Evolutionary conservation across 2,113 vertebrate species (phyloP).

Genomic region (Shinisaurus crocodilurus): DNA sequence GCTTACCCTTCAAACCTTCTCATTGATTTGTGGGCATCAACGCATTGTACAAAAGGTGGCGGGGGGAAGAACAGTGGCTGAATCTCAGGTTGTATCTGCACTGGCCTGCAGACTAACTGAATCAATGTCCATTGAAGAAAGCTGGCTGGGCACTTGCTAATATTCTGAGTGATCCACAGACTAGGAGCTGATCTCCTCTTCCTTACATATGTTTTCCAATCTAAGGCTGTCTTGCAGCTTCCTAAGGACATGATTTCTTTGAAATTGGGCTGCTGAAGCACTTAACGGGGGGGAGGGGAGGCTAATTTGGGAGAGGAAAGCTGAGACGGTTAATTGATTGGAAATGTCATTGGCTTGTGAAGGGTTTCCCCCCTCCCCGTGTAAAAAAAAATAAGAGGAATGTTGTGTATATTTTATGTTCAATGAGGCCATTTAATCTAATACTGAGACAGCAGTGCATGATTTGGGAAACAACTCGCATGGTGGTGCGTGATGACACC

Average conservation of each 20-base stretch:
- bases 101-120: no score
- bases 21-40: not conserved
- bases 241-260: constrained; percentile 29
- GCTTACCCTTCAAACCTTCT: not conserved
- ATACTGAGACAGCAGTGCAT: constrained; percentile 38
- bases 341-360: constrained; percentile 57
- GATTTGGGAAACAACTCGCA: constrained; percentile 29
- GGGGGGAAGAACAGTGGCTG: not conserved
- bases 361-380: constrained; percentile 15
- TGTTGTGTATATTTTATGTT: constrained; percentile 52
- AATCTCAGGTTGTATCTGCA: no score
- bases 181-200: not conserved
- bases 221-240: not conserved
- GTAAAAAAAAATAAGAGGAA: constrained; percentile 62
- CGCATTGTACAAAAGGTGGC: not conserved
- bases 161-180: not conserved
- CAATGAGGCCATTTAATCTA: constrained; percentile 64
- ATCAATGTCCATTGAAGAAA: not conserved
- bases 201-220: not conserved
- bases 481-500: constrained; percentile 13
- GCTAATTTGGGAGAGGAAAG: constrained; percentile 45
- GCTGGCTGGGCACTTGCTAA: not conserved
- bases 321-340: constrained; percentile 52
- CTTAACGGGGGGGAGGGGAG: constrained; percentile 24
- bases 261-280: constrained; percentile 20